Evolutionary conservation across 1,140 invertebrate genomes (phyloP).

Genomic region (Metaphire vulgaris): DNA sequence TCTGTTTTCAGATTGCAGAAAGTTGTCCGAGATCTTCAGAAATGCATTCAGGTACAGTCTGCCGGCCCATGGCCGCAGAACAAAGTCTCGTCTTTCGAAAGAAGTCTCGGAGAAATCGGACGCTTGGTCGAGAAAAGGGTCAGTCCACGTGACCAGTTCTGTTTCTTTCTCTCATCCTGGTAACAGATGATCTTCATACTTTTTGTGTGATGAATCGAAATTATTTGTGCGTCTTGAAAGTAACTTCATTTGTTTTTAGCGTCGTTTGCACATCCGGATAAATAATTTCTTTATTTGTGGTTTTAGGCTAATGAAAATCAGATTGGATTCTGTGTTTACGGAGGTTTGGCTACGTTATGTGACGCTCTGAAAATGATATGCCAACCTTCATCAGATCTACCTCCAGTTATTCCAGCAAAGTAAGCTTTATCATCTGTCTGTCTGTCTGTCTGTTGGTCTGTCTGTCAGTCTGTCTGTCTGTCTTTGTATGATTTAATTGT

Average conservation of each 20-base stretch:
- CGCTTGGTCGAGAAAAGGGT: slow-evolving; percentile 59
- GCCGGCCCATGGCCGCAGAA: slow-evolving; percentile 60
- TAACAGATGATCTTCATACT: no score
- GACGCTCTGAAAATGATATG: slow-evolving; percentile 41
- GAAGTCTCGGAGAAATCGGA: slow-evolving; percentile 60
- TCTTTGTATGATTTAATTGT: slow-evolving; percentile 6
- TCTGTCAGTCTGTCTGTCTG: not conserved
- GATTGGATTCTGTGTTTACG: slow-evolving; percentile 54
- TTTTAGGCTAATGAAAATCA: slow-evolving; percentile 54
- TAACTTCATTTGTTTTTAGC: no score
- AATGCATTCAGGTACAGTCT: slow-evolving; percentile 55
- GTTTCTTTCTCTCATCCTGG: not conserved
- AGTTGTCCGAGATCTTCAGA: slow-evolving; percentile 61
- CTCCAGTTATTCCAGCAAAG: slow-evolving; percentile 45
- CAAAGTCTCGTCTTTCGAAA: slow-evolving; percentile 58
- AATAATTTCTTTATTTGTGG: not conserved
- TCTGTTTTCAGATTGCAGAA: slow-evolving; percentile 54
- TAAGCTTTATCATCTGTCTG: slow-evolving; percentile 33
- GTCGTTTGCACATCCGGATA: not conserved
- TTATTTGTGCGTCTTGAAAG: no score
- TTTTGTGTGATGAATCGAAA: no score
- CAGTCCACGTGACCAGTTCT: not conserved
- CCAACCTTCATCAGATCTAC: slow-evolving; percentile 35
- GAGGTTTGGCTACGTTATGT: slow-evolving; percentile 57
- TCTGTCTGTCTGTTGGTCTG: not conserved